Conservation (phyloP, 2,797 vertebrate species). For the Hipposideros larvatus region DNA sequence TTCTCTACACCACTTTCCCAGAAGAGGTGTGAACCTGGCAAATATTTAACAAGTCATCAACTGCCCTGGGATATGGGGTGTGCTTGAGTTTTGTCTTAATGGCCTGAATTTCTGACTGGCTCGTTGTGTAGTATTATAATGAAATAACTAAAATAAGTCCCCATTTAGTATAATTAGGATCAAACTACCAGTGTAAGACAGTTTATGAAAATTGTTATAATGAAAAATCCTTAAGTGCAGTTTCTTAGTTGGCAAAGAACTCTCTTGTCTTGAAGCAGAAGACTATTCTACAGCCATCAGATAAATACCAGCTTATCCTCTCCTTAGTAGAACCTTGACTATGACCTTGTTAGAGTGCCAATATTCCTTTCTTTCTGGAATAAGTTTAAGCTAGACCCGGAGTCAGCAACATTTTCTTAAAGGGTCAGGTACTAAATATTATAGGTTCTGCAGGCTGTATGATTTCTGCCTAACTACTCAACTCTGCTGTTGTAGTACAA, state of each 20-base stretch:
- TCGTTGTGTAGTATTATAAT: not conserved
- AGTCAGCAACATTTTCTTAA: not conserved
- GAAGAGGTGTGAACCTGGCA: not conserved
- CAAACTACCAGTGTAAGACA: not conserved
- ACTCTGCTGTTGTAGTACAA: not conserved
- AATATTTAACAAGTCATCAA: not conserved
- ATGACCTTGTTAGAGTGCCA: not conserved
- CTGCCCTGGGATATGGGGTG: not conserved
- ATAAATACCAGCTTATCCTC: not conserved
- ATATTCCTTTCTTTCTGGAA: not conserved
- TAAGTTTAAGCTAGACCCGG: not conserved
- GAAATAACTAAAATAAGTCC: not conserved
- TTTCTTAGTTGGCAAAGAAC: not conserved
- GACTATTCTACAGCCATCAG: not conserved
- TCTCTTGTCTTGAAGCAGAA: not conserved
- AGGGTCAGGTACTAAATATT: not conserved
- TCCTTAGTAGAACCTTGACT: not conserved
- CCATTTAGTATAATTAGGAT: not conserved
- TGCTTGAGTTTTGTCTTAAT: not conserved
- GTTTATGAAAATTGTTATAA: not conserved
- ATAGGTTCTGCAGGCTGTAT: not conserved
- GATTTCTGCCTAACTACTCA: not conserved
- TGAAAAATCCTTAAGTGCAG: not conserved
- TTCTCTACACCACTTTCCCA: not conserved
- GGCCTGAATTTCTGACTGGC: conserved; percentile 27